Evolutionary conservation across 2,797 vertebrate species (phyloP).

Genomic region (Acestrorhynchus altus): DNA sequence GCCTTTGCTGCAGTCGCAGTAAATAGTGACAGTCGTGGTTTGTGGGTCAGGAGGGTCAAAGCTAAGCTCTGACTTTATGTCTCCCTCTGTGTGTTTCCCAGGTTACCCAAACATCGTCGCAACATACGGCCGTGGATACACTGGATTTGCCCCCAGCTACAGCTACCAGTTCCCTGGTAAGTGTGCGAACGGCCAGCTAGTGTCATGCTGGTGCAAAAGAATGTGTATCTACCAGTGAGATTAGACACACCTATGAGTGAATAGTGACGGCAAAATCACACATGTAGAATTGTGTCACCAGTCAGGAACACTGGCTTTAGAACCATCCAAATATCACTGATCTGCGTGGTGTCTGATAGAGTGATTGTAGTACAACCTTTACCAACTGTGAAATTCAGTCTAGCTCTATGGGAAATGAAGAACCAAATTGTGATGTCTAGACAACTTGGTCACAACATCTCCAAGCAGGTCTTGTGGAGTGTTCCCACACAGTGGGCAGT

Average conservation of each 20-base stretch:
- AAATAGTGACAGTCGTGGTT: neutral
- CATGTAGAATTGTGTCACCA: too few species aligned
- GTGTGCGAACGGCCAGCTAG: conserved; percentile 52
- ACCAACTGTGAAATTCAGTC: too few species aligned
- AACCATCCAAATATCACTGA: too few species aligned
- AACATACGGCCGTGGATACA: conserved; percentile 97
- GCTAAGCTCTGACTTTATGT: neutral
- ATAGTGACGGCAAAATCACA: too few species aligned
- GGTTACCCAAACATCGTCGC: conserved; percentile 99
- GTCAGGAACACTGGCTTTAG: too few species aligned
- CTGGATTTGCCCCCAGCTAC: conserved; percentile 98
- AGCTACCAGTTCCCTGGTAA: conserved; percentile 99
- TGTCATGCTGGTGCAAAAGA: neutral
- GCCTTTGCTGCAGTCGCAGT: neutral
- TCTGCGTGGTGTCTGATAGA: too few species aligned
- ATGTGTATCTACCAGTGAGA: neutral
- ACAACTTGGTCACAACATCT: too few species aligned
- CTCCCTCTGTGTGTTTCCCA: conserved; percentile 61
- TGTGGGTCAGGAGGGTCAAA: neutral
- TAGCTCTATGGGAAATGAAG: too few species aligned
- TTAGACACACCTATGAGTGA: neutral
- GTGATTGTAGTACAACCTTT: too few species aligned
- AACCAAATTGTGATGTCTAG: too few species aligned
- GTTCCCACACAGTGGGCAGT: too few species aligned
- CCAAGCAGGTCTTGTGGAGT: too few species aligned